Percentiles rank a stretch among this genome's conserved stretches.
phyloP scores from a whole-genome alignment of 2,797 vertebrate species.

The Amblyopsis hoosieri region DNA sequence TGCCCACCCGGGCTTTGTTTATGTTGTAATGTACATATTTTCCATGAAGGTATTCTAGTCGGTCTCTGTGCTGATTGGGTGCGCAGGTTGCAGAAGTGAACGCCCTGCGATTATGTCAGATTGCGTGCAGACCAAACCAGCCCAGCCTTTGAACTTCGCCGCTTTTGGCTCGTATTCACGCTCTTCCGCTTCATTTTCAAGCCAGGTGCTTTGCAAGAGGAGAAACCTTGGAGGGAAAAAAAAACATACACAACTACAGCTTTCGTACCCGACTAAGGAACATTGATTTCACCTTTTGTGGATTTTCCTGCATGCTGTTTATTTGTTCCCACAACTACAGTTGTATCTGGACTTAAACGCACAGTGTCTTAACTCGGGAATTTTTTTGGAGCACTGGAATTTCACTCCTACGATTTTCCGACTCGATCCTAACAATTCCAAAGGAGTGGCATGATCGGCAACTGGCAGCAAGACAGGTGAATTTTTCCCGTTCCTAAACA shows the following conservation, averaged over 20 bases:
- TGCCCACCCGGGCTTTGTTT: constrained; percentile 75
- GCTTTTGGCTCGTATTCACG: constrained; percentile 87
- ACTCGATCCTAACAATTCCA: constrained; percentile 44
- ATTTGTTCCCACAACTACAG: constrained; percentile 17
- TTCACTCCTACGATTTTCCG: constrained; percentile 45
- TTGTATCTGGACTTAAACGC: constrained; percentile 56
- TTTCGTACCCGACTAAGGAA: constrained; percentile 72
- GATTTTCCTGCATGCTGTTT: constrained; percentile 53
- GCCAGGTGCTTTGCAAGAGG: constrained; percentile 85
- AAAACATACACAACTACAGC: constrained; percentile 46
- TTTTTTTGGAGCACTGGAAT: constrained; percentile 63
- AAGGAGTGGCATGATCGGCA: constrained; percentile 75
- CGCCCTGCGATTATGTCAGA: constrained; percentile 97
- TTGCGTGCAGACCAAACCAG: constrained; percentile 88
- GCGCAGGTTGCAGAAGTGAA: constrained; percentile 86
- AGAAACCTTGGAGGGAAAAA: constrained; percentile 77
- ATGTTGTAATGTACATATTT: constrained; percentile 77
- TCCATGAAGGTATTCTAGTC: constrained; percentile 81
- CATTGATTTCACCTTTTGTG: constrained; percentile 75
- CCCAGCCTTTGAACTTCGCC: constrained; percentile 95
- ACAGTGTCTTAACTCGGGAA: constrained; percentile 60
- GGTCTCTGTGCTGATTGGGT: constrained; percentile 87
- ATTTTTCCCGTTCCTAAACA: constrained; percentile 57
- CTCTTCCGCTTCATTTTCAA: constrained; percentile 81
- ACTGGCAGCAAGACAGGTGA: constrained; percentile 78